Evolutionary conservation across 2,888 invertebrate genomes (phyloP).

Genomic region (Serripes groenlandicus): DNA sequence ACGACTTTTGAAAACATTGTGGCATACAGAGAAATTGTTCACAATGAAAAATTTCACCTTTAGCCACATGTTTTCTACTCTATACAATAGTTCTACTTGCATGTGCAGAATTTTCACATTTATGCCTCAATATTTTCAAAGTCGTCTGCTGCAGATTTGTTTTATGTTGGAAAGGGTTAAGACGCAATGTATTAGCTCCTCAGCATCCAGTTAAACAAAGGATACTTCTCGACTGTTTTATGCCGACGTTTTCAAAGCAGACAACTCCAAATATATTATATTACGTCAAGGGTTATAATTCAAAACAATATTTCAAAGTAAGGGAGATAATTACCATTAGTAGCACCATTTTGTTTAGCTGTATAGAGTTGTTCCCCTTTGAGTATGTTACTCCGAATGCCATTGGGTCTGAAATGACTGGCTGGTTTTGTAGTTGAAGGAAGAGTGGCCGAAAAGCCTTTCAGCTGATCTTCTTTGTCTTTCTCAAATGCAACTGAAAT

Average conservation of each 20-base stretch:
- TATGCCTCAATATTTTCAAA: too few species aligned
- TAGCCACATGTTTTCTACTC: not conserved
- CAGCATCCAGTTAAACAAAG: too few species aligned
- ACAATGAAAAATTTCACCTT: not conserved
- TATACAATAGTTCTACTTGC: too few species aligned
- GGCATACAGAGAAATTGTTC: not conserved
- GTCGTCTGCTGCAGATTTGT: too few species aligned
- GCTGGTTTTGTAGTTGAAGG: conserved; percentile 71
- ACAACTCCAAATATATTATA: too few species aligned
- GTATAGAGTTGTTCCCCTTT: conserved; percentile 72
- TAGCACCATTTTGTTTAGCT: conserved; percentile 62
- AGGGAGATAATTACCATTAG: conserved; percentile 29
- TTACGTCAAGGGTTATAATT: not conserved
- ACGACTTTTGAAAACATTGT: not conserved
- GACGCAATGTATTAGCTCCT: too few species aligned
- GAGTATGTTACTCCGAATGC: conserved; percentile 70
- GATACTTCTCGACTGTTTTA: too few species aligned
- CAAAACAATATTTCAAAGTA: too few species aligned
- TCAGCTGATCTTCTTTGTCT: conserved; percentile 70
- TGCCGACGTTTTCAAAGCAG: too few species aligned
- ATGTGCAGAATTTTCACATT: too few species aligned
- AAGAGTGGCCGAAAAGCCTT: conserved; percentile 65
- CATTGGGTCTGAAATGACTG: conserved; percentile 75
- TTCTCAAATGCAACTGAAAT: conserved; percentile 71
- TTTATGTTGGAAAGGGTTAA: too few species aligned